Conservation (phyloP, 2,113 vertebrate species). For the Menura novaehollandiae region DNA sequence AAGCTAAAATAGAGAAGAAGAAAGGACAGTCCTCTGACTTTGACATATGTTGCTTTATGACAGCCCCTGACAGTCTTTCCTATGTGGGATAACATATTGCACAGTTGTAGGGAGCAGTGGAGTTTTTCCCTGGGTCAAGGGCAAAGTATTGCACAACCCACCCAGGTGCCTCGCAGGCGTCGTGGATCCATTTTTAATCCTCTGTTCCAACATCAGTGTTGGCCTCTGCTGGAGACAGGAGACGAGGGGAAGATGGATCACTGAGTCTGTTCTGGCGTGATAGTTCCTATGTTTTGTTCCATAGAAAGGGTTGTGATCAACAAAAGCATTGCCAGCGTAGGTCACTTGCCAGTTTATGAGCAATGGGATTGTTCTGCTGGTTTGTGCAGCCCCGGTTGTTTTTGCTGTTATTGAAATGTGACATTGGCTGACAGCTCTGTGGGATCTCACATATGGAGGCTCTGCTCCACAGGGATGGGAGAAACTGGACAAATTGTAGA, state of each 20-base stretch:
- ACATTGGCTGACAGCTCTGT: constrained; percentile 63
- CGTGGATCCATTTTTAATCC: not conserved
- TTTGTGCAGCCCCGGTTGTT: constrained; percentile 26
- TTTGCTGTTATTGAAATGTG: constrained; percentile 51
- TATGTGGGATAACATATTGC: not conserved
- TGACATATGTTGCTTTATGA: not conserved
- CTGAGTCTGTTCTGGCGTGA: not conserved
- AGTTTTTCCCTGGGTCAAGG: not conserved
- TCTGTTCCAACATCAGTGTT: not conserved
- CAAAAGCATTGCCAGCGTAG: constrained; percentile 15
- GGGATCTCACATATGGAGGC: constrained; percentile 60
- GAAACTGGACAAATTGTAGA: constrained; percentile 55
- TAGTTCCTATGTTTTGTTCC: constrained; percentile 3
- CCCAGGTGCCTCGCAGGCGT: not conserved
- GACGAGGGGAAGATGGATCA: constrained; percentile 22
- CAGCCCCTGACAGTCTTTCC: not conserved
- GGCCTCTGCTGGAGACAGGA: constrained; percentile 3
- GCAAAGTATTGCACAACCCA: not conserved
- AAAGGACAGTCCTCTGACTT: not conserved
- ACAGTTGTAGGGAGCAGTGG: not conserved
- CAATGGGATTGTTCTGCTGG: constrained; percentile 31
- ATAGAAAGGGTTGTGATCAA: constrained; percentile 1
- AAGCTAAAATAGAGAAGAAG: not conserved
- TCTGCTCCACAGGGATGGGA: constrained; percentile 40
- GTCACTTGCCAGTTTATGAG: constrained; percentile 43